phyloP scores from a whole-genome alignment of 2,797 vertebrate species.

The Melanotaenia boesemani region DNA sequence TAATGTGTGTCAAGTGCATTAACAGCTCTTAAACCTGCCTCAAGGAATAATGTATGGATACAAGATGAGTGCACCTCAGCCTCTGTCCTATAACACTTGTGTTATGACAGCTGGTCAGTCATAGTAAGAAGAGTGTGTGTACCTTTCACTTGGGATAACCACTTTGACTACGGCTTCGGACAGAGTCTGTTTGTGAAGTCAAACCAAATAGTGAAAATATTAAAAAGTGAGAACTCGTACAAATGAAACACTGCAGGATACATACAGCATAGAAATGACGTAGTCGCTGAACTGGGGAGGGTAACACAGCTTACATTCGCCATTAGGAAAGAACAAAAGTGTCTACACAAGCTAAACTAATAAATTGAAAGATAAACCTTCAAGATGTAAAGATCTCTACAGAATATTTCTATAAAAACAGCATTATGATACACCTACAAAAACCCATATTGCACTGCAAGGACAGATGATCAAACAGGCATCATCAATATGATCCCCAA shows the following conservation, averaged over 20 bases:
- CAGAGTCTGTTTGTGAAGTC: slow-evolving; percentile 90
- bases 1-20: slow-evolving; percentile 12
- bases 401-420: slow-evolving; percentile 16
- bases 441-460: slow-evolving; percentile 12
- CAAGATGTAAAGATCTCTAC: neutral
- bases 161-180: slow-evolving; percentile 91
- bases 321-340: neutral
- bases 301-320: slow-evolving; percentile 53
- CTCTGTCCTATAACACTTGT: slow-evolving; percentile 65
- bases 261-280: slow-evolving; percentile 77
- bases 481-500: neutral
- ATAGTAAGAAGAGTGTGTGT: slow-evolving; percentile 83
- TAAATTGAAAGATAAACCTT: neutral
- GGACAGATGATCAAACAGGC: slow-evolving; percentile 22
- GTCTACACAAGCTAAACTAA: neutral
- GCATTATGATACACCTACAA: slow-evolving; percentile 9
- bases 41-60: slow-evolving; percentile 39
- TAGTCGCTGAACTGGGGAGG: slow-evolving; percentile 45
- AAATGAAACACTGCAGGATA: slow-evolving; percentile 82
- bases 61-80: slow-evolving; percentile 45
- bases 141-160: slow-evolving; percentile 91
- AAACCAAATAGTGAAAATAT: slow-evolving; percentile 86
- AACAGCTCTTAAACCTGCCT: slow-evolving; percentile 42
- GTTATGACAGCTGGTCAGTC: slow-evolving; percentile 70
- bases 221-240: slow-evolving; percentile 81